These are phyloP conservation scores for Chauna torquata DNA, from an alignment of 2,113 vertebrate genomes.

Conservation along the genomic window DNA sequence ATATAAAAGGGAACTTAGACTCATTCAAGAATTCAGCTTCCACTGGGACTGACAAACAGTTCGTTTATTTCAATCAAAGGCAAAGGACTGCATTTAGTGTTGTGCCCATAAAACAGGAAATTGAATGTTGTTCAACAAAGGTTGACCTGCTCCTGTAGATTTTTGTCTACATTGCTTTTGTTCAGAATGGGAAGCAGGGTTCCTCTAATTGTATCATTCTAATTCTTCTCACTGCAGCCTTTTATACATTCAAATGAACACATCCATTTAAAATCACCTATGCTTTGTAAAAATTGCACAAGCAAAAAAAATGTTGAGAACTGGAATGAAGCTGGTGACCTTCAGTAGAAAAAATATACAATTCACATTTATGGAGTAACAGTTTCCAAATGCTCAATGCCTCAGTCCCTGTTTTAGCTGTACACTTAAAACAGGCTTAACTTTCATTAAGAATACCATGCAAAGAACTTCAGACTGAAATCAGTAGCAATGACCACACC, in stretches of 20 bases:
- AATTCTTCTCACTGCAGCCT: neutral
- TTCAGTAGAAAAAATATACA: neutral
- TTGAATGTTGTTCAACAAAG: constrained; percentile 15
- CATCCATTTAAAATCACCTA: neutral
- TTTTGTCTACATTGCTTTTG: neutral
- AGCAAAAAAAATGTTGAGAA: neutral
- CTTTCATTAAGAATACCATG: accelerated
- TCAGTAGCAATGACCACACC: accelerated
- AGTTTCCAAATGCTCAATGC: neutral
- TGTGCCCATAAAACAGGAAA: constrained; percentile 35
- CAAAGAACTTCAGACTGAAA: too few species aligned
- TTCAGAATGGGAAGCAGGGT: constrained; percentile 33
- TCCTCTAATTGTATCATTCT: constrained; percentile 31
- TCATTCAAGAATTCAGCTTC: constrained; percentile 19
- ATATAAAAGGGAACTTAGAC: constrained; percentile 22
- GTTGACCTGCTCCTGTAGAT: constrained; percentile 1
- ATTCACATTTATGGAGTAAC: neutral
- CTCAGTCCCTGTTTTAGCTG: neutral
- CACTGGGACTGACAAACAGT: neutral
- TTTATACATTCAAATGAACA: neutral
- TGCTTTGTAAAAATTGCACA: neutral
- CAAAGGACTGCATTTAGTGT: neutral
- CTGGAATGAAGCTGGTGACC: neutral
- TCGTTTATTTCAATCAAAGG: constrained; percentile 1
- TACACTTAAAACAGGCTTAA: neutral